Base-by-base conservation (phyloP, 2,888 invertebrate species). In the Helicoverpa assulta region DNA sequence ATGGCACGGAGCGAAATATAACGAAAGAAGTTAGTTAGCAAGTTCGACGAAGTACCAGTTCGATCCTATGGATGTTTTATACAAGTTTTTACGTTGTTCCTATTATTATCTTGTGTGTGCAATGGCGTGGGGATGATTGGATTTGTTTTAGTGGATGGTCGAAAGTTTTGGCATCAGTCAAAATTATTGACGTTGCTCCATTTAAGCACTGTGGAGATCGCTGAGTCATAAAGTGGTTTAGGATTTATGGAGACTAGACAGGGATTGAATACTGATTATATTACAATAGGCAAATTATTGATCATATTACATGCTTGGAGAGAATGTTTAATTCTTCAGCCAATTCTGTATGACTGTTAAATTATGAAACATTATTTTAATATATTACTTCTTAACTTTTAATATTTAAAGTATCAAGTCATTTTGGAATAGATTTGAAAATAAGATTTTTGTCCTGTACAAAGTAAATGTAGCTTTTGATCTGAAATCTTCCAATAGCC, bases 1-100 rank as follows among this genome's bases (percentile, higher is more conserved):
- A 94, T 88, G 88, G 90, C 93, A 93, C 92, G 92, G 72, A 81
- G 84, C 86, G 89, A 89, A 90, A 92, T 91, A 90, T 90, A 92
- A 61, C 79, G 74, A 85, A 88, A 86, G 84, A 90, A 91, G 86
- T 90, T 89, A 84, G 88, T 66, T 86, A 77, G 76, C 80, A 90
- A 92, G 82, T 89, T 86, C 18, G 64, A 56, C 66, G 73, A 84
- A 82, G 74, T 72, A 80, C 68, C 79, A 87, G 89, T 87, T 90
- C 90, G 91, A 91, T 92, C 90, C 78, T 86, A 87, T 87, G 83
- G 90, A 80, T 88, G 88, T 90, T 90, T 88, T 89, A 88, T 86
- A 86, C 78, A 87, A 90, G 84, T 90, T 90, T 89, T 88, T 88
- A 86, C 85, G 81, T 84, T 66, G 69, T 81, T 81, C 67, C 50